These are phyloP conservation scores for Cistogaster globosa DNA, from an alignment of 2,888 invertebrate genomes.

Conservation along the genomic window DNA sequence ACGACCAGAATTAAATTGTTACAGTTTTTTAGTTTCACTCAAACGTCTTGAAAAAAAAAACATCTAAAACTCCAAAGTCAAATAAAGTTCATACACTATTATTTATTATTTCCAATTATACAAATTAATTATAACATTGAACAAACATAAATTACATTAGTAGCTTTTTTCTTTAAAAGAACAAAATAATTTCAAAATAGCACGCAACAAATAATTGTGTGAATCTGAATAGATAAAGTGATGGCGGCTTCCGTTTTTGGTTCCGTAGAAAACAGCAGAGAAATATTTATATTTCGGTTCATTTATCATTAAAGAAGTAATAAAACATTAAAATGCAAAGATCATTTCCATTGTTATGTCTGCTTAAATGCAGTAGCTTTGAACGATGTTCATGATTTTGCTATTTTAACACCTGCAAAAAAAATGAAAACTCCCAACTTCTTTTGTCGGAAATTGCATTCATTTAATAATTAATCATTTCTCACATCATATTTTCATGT, in stretches of 20 bases:
- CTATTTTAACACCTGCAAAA: slow-evolving; percentile 46
- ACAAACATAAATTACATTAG: slow-evolving; percentile 37
- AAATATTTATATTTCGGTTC: not conserved
- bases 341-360: slow-evolving; percentile 28
- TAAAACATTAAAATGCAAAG: slow-evolving; percentile 36
- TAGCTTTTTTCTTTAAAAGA: slow-evolving; percentile 30
- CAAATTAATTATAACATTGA: slow-evolving; percentile 46
- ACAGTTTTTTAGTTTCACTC: not conserved
- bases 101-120: not conserved
- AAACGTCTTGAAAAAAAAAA: not conserved
- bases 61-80: slow-evolving; percentile 19
- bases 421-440: not conserved
- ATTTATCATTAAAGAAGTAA: not conserved
- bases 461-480: slow-evolving; percentile 16
- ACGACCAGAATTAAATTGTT: not conserved
- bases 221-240: slow-evolving; percentile 32
- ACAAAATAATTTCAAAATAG: slow-evolving; percentile 1
- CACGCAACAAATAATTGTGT: slow-evolving; percentile 42
- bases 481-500: slow-evolving; percentile 4
- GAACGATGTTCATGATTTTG: slow-evolving; percentile 36
- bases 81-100: not conserved
- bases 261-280: not conserved
- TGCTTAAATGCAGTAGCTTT: not conserved
- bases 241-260: slow-evolving; percentile 3
- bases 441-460: slow-evolving; percentile 17